phyloP scores from a whole-genome alignment of 2,113 vertebrate genomes.

The Xerus inauris region DNA sequence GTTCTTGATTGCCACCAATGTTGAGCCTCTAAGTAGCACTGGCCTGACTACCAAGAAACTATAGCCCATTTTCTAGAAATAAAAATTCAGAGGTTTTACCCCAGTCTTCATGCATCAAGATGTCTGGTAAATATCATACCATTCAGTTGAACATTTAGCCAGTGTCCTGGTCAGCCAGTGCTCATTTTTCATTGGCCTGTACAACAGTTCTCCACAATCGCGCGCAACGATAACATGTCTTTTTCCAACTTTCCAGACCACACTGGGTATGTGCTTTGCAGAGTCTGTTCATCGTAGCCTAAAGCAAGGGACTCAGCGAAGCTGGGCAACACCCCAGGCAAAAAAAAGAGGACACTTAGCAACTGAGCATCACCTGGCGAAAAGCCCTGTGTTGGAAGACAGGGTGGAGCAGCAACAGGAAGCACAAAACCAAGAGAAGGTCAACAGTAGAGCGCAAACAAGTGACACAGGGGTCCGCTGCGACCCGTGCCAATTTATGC shows the following conservation, averaged over 20 bases:
- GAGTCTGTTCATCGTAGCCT: background rate
- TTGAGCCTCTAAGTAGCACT: background rate
- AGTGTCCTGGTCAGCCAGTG: background rate
- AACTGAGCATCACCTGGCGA: background rate
- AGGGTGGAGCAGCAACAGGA: background rate
- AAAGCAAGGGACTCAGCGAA: background rate
- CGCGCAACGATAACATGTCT: background rate
- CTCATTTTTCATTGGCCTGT: background rate
- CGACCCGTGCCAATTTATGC: conserved; percentile 68
- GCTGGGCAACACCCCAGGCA: background rate
- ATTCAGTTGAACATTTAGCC: background rate
- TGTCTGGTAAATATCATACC: background rate
- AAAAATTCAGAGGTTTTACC: background rate
- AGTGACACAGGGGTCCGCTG: background rate
- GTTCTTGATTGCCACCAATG: background rate
- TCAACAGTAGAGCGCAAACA: background rate
- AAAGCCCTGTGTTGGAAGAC: no score
- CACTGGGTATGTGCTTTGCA: no score
- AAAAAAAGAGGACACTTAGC: background rate
- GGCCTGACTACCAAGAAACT: background rate
- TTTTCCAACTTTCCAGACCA: background rate
- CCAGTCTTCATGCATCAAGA: background rate
- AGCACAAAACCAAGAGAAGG: background rate
- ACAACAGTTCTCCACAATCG: background rate
- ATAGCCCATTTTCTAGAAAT: background rate